Evolutionary conservation across 1,140 invertebrate genomes (phyloP).

Genomic region (Phymastichus coffea): DNA sequence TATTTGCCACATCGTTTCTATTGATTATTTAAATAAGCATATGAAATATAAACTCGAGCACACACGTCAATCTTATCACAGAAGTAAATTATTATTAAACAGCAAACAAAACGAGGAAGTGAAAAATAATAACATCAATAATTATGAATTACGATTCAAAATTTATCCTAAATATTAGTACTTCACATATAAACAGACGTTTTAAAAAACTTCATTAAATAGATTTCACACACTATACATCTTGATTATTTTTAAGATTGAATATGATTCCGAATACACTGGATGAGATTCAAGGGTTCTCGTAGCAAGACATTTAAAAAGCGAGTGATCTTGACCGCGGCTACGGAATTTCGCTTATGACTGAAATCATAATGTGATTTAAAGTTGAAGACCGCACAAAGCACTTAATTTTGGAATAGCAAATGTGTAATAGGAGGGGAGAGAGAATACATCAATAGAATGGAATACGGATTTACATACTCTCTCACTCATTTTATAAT

Average conservation of each 20-base stretch:
- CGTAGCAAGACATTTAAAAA: constrained; percentile 24
- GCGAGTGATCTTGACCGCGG: constrained; percentile 8
- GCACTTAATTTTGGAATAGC: too few relatives aligned
- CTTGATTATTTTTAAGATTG: constrained; percentile 24
- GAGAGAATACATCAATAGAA: too few relatives aligned
- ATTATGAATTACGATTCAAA: constrained; percentile 9
- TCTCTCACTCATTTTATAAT: too few relatives aligned
- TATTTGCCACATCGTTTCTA: constrained; percentile 36
- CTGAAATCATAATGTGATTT: neutral
- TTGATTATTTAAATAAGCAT: constrained; percentile 19
- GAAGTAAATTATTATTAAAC: neutral
- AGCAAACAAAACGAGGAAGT: neutral
- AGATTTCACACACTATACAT: constrained; percentile 27
- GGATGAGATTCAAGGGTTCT: constrained; percentile 35
- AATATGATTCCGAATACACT: constrained; percentile 5
- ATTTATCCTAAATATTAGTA: neutral
- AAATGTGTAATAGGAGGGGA: too few relatives aligned
- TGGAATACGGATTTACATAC: too few relatives aligned
- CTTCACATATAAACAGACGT: constrained; percentile 11
- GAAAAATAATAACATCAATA: constrained; percentile 9
- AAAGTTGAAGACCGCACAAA: too few relatives aligned
- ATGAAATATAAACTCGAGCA: constrained; percentile 11
- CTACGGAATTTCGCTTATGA: constrained; percentile 32
- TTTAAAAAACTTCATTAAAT: constrained; percentile 17
- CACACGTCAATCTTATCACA: constrained; percentile 20